Evolutionary conservation across 2,888 invertebrate genomes (phyloP).

Genomic region (Mimumesa dahlbomi): DNA sequence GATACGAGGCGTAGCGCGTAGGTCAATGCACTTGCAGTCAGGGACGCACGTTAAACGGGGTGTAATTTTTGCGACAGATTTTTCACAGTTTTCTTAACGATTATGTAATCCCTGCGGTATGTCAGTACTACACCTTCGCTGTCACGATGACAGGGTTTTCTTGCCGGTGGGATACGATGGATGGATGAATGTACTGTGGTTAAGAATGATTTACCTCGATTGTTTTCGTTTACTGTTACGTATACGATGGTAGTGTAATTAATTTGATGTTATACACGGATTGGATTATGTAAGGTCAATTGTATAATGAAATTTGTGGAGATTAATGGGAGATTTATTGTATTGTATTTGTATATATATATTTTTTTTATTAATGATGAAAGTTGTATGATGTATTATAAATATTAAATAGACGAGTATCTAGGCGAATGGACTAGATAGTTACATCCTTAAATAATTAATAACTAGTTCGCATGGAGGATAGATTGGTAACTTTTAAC

Average conservation of each 20-base stretch:
- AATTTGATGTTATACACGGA: too few relatives aligned
- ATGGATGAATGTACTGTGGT: too few relatives aligned
- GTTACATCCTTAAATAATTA: neutral
- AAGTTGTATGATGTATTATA: neutral
- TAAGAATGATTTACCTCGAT: too few relatives aligned
- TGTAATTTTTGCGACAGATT: slow-evolving; percentile 18
- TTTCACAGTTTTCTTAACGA: neutral
- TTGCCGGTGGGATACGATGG: too few relatives aligned
- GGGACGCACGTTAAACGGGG: slow-evolving; percentile 38
- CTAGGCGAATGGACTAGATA: neutral
- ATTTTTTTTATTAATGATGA: too few relatives aligned
- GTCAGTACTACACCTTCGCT: neutral
- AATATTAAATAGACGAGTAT: neutral
- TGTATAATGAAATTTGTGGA: too few relatives aligned
- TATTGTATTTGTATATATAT: too few relatives aligned
- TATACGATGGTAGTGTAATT: too few relatives aligned
- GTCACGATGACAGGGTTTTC: too few relatives aligned
- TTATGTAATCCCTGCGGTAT: neutral
- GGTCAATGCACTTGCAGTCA: slow-evolving; percentile 61
- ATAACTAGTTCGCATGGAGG: neutral
- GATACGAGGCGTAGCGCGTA: slow-evolving; percentile 75
- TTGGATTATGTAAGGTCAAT: too few relatives aligned
- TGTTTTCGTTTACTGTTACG: too few relatives aligned
- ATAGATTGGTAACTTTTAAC: neutral
- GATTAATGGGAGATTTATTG: too few relatives aligned